These are phyloP conservation scores for Perdita meconis DNA, from an alignment of 2,888 invertebrate species.

Conservation along the genomic window DNA sequence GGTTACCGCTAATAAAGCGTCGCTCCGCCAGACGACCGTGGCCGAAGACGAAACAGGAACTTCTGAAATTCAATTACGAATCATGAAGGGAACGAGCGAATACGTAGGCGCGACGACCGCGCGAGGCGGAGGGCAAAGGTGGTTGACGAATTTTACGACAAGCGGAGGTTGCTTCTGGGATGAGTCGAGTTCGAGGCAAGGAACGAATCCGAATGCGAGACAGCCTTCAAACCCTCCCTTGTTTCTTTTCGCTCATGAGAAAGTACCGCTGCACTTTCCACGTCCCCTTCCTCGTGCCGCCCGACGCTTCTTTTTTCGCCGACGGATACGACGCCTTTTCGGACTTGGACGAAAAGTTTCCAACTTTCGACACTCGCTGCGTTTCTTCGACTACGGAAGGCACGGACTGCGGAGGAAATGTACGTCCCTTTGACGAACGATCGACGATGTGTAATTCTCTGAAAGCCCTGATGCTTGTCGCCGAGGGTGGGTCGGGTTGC, in stretches of 20 bases:
- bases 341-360: constrained; percentile 47
- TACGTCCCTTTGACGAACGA: constrained; percentile 45
- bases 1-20: constrained; percentile 32
- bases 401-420: constrained; percentile 29
- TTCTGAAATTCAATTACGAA: constrained; percentile 73
- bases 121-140: not conserved
- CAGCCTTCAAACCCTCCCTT: constrained; percentile 52
- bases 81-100: constrained; percentile 53
- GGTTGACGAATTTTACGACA: constrained; percentile 65
- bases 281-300: not conserved
- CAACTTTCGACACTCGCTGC: constrained; percentile 46
- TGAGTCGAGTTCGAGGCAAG: constrained; percentile 17
- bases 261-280: constrained; percentile 38
- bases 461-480: constrained; percentile 31
- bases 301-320: constrained; percentile 39
- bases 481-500: not conserved
- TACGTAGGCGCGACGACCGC: constrained; percentile 30
- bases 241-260: constrained; percentile 41
- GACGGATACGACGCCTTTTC: constrained; percentile 49
- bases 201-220: constrained; percentile 36
- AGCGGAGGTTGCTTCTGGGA: constrained; percentile 40
- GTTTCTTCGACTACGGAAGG: constrained; percentile 40
- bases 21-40: constrained; percentile 21
- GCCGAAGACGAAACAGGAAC: constrained; percentile 43
- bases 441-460: constrained; percentile 42